Evolutionary conservation across 1,140 invertebrate genomes (phyloP).

Genomic region (Aphis craccivora): DNA sequence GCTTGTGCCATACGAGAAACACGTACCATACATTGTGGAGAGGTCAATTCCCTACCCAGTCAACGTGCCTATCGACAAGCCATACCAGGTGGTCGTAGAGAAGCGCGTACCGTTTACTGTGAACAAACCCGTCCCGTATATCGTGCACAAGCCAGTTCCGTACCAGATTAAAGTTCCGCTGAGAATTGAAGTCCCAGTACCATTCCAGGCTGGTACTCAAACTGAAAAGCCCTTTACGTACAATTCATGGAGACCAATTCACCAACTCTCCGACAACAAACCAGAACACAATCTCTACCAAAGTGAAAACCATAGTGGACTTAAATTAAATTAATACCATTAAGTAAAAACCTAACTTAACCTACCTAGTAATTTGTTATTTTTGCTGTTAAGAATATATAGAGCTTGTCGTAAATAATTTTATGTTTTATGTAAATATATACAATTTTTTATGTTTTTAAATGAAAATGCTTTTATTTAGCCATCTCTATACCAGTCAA

Average conservation of each 20-base stretch:
- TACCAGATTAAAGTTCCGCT: constrained; percentile 66
- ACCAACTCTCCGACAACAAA: neutral
- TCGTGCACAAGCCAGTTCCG: constrained; percentile 67
- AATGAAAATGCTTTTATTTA: neutral
- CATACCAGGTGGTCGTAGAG: constrained; percentile 69
- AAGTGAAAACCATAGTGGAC: neutral
- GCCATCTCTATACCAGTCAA: neutral
- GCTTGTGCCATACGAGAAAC: constrained; percentile 69
- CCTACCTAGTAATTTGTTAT: neutral
- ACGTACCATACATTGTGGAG: constrained; percentile 73
- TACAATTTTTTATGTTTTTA: neutral
- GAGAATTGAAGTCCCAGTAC: neutral
- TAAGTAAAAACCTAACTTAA: neutral
- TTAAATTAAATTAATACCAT: too few relatives aligned
- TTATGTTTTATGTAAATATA: neutral
- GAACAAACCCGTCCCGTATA: constrained; percentile 71
- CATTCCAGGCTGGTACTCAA: neutral
- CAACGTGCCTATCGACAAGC: constrained; percentile 73
- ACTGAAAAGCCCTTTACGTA: neutral
- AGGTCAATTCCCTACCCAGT: constrained; percentile 76
- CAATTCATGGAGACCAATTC: neutral
- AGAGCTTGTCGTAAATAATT: neutral
- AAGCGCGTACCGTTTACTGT: constrained; percentile 69
- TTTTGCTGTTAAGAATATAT: neutral
- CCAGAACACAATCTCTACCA: neutral